Percentiles rank a stretch among this genome's conserved stretches.
These are phyloP conservation scores for Molossus alvarezi DNA, from an alignment of 2,797 vertebrate genomes.

Conservation along the genomic window DNA sequence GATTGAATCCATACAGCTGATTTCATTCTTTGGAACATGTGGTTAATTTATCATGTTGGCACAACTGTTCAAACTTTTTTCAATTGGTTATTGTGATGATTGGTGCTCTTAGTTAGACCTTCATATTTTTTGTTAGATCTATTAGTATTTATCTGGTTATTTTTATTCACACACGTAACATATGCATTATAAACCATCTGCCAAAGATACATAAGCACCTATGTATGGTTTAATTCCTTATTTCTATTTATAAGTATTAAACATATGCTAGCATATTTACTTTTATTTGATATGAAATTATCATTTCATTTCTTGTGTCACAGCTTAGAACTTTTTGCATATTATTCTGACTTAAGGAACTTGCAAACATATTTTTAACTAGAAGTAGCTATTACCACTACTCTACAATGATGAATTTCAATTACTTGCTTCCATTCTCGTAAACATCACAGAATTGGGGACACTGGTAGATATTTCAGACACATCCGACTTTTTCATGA, in stretches of 20 bases:
- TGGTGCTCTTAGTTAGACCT: background rate
- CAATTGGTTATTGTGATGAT: background rate
- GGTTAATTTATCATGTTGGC: constrained; percentile 59
- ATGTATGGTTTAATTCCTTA: background rate
- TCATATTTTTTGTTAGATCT: background rate
- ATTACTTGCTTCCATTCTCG: background rate
- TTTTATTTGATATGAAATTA: background rate
- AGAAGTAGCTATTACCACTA: background rate
- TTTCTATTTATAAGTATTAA: background rate
- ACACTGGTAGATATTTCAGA: background rate
- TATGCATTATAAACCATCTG: background rate
- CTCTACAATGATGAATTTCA: background rate
- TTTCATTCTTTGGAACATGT: background rate
- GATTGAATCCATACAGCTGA: background rate
- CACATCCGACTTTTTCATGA: background rate
- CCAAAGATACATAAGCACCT: background rate
- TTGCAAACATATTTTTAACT: background rate
- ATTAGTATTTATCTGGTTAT: background rate
- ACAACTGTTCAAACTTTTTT: background rate
- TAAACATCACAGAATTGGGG: background rate
- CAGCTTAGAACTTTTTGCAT: background rate
- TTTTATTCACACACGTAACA: background rate
- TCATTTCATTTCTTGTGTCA: background rate
- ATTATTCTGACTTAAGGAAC: background rate
- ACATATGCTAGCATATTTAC: background rate